These are phyloP conservation scores for Drosophila leonis DNA, from an alignment of 2,888 invertebrate genomes.

Conservation along the genomic window DNA sequence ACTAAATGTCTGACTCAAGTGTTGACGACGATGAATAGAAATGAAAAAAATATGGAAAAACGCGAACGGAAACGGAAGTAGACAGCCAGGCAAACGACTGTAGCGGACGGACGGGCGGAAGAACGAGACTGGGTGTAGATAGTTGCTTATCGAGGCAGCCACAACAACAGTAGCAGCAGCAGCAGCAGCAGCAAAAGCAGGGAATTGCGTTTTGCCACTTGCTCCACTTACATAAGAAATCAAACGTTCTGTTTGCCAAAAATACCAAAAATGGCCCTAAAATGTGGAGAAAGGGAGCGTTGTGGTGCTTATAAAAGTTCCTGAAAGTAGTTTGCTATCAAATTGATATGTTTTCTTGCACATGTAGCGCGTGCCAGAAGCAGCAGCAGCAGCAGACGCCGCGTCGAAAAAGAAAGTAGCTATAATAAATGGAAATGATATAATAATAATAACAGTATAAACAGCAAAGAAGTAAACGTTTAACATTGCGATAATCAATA, in stretches of 20 bases:
- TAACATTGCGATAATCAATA: conserved; percentile 75
- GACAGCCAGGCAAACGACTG: conserved; percentile 49
- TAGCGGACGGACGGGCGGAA: not conserved
- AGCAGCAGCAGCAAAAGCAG: conserved; percentile 8
- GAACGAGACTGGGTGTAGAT: conserved; percentile 12
- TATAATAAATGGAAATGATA: conserved; percentile 60
- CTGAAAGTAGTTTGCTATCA: conserved; percentile 56
- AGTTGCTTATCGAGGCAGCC: conserved; percentile 59
- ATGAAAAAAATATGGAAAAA: conserved; percentile 20
- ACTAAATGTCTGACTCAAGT: conserved; percentile 51
- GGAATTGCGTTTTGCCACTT: conserved; percentile 57
- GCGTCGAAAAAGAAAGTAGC: not conserved
- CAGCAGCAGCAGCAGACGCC: conserved; percentile 11
- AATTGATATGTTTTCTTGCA: conserved; percentile 68
- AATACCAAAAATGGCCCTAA: conserved; percentile 46
- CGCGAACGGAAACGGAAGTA: conserved; percentile 64
- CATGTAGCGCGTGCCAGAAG: conserved; percentile 49
- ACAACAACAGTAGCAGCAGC: conserved; percentile 4
- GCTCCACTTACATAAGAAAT: conserved; percentile 71
- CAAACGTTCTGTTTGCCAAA: conserved; percentile 64
- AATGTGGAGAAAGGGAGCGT: not conserved
- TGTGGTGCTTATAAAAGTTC: not conserved
- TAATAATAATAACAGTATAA: conserved; percentile 46
- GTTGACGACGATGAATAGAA: conserved; percentile 35
- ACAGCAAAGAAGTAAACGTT: conserved; percentile 39